Evolutionary conservation across 2,888 invertebrate species (phyloP), one percentile per base, ranked within the genome.

Genomic region (Rhagonycha fulva): DNA sequence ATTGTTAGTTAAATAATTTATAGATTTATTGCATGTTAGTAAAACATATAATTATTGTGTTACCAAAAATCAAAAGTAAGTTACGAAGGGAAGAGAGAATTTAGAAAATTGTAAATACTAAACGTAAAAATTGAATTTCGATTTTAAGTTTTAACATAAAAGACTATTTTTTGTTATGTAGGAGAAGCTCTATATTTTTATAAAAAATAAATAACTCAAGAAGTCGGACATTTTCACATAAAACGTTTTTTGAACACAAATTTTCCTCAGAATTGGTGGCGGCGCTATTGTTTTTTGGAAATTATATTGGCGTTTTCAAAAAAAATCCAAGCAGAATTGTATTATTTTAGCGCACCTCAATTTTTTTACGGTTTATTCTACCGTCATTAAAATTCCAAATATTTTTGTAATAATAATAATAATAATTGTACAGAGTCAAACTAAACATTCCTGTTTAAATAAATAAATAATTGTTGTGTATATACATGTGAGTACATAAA

Each of bases 371-470:
- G 71, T 76, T 75, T 74, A 47, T 71, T 68, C 71, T 74, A 74
- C 71, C 74, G 68, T 63, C 47, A 19, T 28, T 62, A 62, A n/a
- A 67, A 70, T 73, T 76, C 28, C 63, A 74, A 71, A 74, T 76
- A 76, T 76, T 76, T 76, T 76, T 76, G 74, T 76, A 76, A 47
- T 47, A 32, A 32, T 32, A 47, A 32, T 32, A 47, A 47, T 47
- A 47, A 47, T 47, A 47, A 76, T 63, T 76, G 74, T 76, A 76
- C 76, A 74, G 76, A 24, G 68, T 23, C n/a, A 63, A 76, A 73
- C 76, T n/a, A 24, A 76, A 76, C 76, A 76, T 76, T 76, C 76
- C 76, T 74, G 61, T 67, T 68, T 68, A 47, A 26, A 23, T 63
- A 63, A 14, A 11, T 23, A 14, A 63, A 63, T 63, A 63, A 63